Evolutionary conservation across 64 coral and sea anemone species (phyloP).

Genomic region (Trachythela sp.): DNA sequence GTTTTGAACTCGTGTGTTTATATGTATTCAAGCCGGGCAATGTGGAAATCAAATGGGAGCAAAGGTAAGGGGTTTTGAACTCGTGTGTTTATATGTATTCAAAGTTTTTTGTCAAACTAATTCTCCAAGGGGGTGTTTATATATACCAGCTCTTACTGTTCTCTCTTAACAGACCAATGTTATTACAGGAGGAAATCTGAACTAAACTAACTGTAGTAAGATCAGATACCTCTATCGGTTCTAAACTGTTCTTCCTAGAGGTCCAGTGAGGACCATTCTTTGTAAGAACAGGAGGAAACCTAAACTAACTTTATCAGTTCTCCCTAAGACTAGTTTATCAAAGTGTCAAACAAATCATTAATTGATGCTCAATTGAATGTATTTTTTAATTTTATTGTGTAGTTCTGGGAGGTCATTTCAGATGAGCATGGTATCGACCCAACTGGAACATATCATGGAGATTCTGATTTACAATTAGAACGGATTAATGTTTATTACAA

Average conservation of each 20-base stretch:
- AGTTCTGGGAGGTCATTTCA: slow-evolving; percentile 25
- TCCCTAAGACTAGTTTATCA: too few relatives aligned
- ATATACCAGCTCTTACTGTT: too few relatives aligned
- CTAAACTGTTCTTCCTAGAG: too few relatives aligned
- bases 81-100: neutral
- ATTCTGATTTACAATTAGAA: slow-evolving; percentile 25
- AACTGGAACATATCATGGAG: slow-evolving; percentile 15
- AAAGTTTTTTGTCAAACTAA: neutral
- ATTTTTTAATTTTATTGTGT: too few relatives aligned
- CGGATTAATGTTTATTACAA: slow-evolving; percentile 30
- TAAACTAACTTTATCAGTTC: too few relatives aligned
- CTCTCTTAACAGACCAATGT: neutral
- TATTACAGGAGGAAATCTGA: too few relatives aligned
- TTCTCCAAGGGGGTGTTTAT: neutral
- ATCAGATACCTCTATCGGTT: too few relatives aligned
- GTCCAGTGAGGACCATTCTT: too few relatives aligned
- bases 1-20: neutral
- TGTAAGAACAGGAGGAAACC: too few relatives aligned
- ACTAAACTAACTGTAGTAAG: too few relatives aligned
- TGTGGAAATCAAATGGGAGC: slow-evolving; percentile 99
- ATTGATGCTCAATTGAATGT: too few relatives aligned
- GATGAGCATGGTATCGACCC: slow-evolving; percentile 9
- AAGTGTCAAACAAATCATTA: too few relatives aligned
- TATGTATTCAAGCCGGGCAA: slow-evolving; percentile 89
- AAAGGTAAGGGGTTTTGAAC: slow-evolving; percentile 39